phyloP scores from a whole-genome alignment of 1,140 invertebrate genomes.

The Metopolophium dirhodum region DNA sequence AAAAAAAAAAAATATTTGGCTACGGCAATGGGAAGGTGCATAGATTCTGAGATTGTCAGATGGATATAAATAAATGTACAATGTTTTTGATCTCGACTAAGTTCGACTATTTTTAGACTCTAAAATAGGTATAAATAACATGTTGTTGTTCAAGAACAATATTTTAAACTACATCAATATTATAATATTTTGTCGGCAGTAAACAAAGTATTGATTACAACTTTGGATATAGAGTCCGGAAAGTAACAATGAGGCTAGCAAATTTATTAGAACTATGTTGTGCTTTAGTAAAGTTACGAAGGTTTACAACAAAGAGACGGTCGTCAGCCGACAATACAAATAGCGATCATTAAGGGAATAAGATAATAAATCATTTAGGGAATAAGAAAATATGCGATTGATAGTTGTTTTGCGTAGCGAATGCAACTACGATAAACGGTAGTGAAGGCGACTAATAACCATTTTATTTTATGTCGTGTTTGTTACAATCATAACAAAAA shows the following conservation, averaged over 20 bases:
- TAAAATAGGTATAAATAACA: too few relatives aligned
- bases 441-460: background rate
- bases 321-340: background rate
- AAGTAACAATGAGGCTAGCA: background rate
- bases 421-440: constrained; percentile 11
- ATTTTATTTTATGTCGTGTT: constrained; percentile 8
- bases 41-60: too few relatives aligned
- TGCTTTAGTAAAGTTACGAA: background rate
- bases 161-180: background rate
- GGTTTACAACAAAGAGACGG: background rate
- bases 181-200: background rate
- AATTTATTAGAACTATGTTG: background rate
- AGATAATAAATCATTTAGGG: background rate
- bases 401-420: background rate
- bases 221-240: background rate
- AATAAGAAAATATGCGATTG: background rate
- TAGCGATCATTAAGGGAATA: background rate
- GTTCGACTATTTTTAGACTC: too few relatives aligned
- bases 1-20: too few relatives aligned
- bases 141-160: too few relatives aligned
- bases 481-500: background rate
- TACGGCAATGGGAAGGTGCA: too few relatives aligned
- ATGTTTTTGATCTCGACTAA: too few relatives aligned
- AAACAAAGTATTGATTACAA: background rate
- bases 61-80: too few relatives aligned